Percentiles rank a stretch among this genome's conserved stretches.
phyloP scores from a whole-genome alignment of 2,113 vertebrate species.

The Rissa tridactyla region DNA sequence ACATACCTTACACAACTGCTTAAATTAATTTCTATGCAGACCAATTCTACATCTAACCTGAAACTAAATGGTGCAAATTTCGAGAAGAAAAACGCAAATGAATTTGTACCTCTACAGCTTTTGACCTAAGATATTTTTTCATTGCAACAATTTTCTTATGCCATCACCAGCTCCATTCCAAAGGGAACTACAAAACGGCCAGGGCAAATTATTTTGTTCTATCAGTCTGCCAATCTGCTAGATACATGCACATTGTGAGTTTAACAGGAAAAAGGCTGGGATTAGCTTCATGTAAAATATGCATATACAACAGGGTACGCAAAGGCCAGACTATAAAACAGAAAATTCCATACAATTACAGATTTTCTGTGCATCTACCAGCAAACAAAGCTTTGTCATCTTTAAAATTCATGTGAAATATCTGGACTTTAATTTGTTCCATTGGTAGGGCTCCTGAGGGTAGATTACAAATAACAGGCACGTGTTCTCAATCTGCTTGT shows the following conservation, averaged over 20 bases:
- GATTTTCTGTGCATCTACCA: conserved; percentile 40
- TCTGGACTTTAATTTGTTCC: conserved; percentile 41
- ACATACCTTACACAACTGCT: background rate
- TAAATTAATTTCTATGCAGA: background rate
- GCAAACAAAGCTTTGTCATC: conserved; percentile 49
- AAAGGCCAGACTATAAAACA: conserved; percentile 41
- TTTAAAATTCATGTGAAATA: conserved; percentile 58
- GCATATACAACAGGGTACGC: background rate
- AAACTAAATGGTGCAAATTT: background rate
- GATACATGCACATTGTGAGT: background rate
- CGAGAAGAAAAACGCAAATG: background rate
- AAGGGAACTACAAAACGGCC: background rate
- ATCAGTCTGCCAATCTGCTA: conserved; percentile 9
- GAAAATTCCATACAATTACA: conserved; percentile 42
- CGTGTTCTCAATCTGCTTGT: conserved; percentile 21
- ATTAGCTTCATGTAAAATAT: conserved; percentile 21
- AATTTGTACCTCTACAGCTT: conserved; percentile 1
- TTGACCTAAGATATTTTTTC: background rate
- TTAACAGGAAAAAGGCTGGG: background rate
- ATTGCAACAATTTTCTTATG: background rate
- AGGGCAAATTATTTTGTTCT: conserved; percentile 13
- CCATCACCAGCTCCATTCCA: background rate
- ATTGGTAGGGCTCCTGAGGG: background rate
- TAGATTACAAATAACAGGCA: background rate
- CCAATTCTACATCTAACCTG: background rate